Base-by-base conservation (phyloP, 2,797 vertebrate species). In the Vireo griseus region DNA sequence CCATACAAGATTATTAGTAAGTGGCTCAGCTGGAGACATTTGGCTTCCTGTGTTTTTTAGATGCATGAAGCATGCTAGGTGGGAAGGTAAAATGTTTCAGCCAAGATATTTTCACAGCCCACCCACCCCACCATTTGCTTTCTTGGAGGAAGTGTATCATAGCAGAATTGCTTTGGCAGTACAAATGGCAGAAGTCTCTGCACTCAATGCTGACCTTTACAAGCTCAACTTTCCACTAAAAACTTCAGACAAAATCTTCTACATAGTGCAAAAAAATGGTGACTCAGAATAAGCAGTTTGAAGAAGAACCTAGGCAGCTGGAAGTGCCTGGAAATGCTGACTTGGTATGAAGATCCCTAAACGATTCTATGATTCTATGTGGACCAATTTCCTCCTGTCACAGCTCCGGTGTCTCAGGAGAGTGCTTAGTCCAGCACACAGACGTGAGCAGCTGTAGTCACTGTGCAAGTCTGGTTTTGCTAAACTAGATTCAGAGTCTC, bases 261-360 rank as follows among this genome's bases (percentile, higher is more conserved):
- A 59, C 25, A 22, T 2, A 31, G 12, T 61, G 51, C 24, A 52
- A 31, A 14, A 48, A 75, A 89, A 73, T 13, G 33, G 37, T 65
- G 50, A 65, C n/a, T 50, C 31, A 15, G 16, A 42, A 72, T 39
- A 68, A 63, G 22, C 33, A 83, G 25, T 73, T 37, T 28, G n/a
- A 61, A 86, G 68, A 71, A 77, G 48, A 82, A 63, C 6, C 6
- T 17, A 44, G 17, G 67, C 44, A 82, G 54, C 18, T 67, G 26
- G n/a, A 91, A 87, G 63, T 72, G 33, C 11, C 67, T 71, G 71
- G 28, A 69, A 89, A 82, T n/a, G 20, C 66, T 39, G 51, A 79
- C 18, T 19, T 26, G 17, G 20, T 85, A 35, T 33, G 61, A 95
- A 81, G 44, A 72, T 33, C 29, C 40, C 39, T 66, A 42, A 47